Conservation (phyloP, 2,888 invertebrate genomes). For the Pristionchus exspectatus region DNA sequence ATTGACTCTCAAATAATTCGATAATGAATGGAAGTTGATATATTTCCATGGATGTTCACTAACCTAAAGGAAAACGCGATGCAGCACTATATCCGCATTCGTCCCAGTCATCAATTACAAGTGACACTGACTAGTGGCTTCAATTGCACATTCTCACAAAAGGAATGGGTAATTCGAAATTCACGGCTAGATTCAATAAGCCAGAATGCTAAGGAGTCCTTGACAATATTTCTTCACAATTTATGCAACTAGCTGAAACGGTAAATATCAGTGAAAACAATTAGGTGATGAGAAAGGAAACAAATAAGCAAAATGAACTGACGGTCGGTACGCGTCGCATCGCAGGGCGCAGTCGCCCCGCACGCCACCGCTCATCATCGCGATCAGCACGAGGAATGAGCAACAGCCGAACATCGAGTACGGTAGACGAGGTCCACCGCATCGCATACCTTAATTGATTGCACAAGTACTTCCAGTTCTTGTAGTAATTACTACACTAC, state of each 20-base stretch:
- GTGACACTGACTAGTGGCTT: neutral
- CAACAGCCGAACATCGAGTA: constrained; percentile 44
- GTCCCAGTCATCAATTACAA: neutral
- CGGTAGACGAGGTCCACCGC: constrained; percentile 48
- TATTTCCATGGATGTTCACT: too few species aligned
- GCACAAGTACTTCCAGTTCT: too few species aligned
- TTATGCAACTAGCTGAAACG: too few species aligned
- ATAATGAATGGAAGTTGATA: too few species aligned
- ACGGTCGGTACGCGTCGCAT: constrained; percentile 47
- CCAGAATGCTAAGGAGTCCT: too few species aligned
- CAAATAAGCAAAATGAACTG: neutral
- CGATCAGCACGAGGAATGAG: neutral
- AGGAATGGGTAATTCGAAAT: neutral
- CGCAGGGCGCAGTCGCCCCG: neutral
- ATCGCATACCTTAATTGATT: constrained; percentile 20
- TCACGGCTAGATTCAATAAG: neutral
- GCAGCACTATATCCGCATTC: neutral
- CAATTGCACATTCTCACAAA: neutral
- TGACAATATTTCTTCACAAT: too few species aligned
- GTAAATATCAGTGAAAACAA: too few species aligned
- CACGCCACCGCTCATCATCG: neutral
- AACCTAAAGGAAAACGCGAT: too few species aligned
- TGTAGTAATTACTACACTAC: neutral
- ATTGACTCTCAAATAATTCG: too few species aligned
- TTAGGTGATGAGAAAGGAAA: too few species aligned